Percentiles rank a stretch among this genome's conserved stretches.
Evolutionary conservation across 2,797 vertebrate genomes (phyloP).

Genomic region (Clarias pachynema): DNA sequence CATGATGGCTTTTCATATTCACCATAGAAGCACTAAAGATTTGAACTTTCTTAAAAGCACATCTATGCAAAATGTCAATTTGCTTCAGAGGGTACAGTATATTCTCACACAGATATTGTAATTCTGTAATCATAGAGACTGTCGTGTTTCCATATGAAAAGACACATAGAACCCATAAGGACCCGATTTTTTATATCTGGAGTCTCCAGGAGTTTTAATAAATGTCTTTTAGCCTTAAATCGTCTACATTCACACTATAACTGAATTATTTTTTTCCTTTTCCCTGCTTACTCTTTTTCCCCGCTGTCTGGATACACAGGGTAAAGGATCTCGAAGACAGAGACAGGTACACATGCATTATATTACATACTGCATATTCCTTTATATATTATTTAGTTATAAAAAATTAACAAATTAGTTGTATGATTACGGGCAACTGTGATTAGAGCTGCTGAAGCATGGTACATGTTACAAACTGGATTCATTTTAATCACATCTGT

Average conservation of each 20-base stretch:
- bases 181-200: not conserved
- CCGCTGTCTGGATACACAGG: slow-evolving; percentile 54
- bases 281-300: not conserved
- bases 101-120: not conserved
- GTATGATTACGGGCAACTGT: not conserved
- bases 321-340: slow-evolving; percentile 43
- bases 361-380: not conserved
- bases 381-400: not conserved
- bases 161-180: not conserved
- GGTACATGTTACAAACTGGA: not conserved
- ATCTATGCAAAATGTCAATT: not conserved
- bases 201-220: not conserved
- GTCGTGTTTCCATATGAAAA: not conserved
- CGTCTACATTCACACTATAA: not conserved
- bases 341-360: slow-evolving; percentile 66
- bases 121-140: not conserved
- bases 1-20: not conserved
- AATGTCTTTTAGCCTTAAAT: not conserved
- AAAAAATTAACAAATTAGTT: too few species aligned
- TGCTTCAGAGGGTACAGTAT: not conserved
- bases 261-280: not conserved
- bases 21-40: not conserved
- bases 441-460: not conserved
- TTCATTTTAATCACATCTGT: slow-evolving; percentile 22
- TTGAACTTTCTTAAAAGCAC: not conserved